phyloP scores from a whole-genome alignment of 2,888 invertebrate species.

The Calameuta idolon region DNA sequence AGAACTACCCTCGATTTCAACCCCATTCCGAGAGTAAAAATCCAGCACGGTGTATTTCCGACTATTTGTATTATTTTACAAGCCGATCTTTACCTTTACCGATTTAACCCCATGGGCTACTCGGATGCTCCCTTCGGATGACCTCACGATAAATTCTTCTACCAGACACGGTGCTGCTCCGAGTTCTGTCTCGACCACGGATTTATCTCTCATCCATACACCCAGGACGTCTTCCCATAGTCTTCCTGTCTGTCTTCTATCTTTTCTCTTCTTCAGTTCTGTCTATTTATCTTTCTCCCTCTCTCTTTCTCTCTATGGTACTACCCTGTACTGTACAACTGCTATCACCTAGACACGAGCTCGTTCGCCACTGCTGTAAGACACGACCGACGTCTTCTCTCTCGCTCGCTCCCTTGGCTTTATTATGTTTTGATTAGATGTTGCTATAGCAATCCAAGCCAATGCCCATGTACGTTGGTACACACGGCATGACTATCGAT shows the following conservation, averaged over 20 bases:
- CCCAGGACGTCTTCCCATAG: neutral
- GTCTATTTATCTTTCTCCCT: slow-evolving; percentile 2
- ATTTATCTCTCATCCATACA: neutral
- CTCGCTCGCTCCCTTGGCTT: slow-evolving; percentile 21
- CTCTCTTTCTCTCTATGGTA: neutral
- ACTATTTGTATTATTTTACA: neutral
- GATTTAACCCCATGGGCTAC: neutral
- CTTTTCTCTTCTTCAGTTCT: neutral
- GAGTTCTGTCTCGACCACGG: neutral
- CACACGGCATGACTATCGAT: slow-evolving; percentile 35
- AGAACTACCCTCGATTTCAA: neutral
- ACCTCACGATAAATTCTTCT: neutral
- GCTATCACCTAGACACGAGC: neutral
- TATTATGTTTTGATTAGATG: slow-evolving; percentile 54
- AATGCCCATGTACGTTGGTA: neutral
- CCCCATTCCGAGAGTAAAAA: neutral
- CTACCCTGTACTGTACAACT: neutral
- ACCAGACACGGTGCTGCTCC: neutral
- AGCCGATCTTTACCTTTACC: neutral
- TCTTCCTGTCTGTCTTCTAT: neutral
- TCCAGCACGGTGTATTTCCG: neutral
- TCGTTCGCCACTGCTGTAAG: neutral
- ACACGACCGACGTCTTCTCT: neutral
- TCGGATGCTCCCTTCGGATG: neutral
- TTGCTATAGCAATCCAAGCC: slow-evolving; percentile 59